Base-by-base conservation (phyloP, 2,113 vertebrate species). In the Leuciscus idus region DNA sequence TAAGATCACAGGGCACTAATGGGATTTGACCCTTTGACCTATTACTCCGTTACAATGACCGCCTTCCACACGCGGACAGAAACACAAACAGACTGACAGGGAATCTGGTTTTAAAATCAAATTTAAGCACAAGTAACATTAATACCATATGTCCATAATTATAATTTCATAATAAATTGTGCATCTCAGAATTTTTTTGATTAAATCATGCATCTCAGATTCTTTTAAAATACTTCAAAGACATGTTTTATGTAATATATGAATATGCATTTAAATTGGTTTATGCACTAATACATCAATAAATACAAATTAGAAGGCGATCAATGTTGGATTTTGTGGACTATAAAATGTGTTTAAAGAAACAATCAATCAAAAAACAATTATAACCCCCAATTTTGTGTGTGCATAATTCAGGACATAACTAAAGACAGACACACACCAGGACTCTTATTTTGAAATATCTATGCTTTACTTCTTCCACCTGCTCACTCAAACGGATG, bases 1-100 rank as follows among this genome's bases (percentile, higher is more conserved):
- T 87, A 89, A 85, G 87, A 66, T 81, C 88, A 87, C 85, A 87
- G 50, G 80, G 30, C 83, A 43, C 88, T 84, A 66, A 15, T 78
- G 80, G 85, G 88, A 87, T 48, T 86, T 8, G 86, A 89, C 83
- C 85, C 17, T 33, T 3, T 70, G 86, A 83, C 88, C 85, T 61
- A 84, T 81, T 72, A 78, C 80, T 83, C 8, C 50, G 62, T 83
- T 86, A 62, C 77, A 79, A 64, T 87, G 30, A 39, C 75, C 52
- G 68, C 55, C 55, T 57, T 57, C 55, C 55, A 21, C 52, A 1
- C 19, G 19, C 52, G 13, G 12, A 1, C 48, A 52, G 4, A 17
- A 57, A 57, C 55, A 23, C 55, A 8, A 8, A 8, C 19, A 23
- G 30, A 64, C n/a, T 55, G 73, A 81, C 70, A 0, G 13, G 30